Conservation (phyloP, 2,797 vertebrate species). For the Protonibea diacanthus region DNA sequence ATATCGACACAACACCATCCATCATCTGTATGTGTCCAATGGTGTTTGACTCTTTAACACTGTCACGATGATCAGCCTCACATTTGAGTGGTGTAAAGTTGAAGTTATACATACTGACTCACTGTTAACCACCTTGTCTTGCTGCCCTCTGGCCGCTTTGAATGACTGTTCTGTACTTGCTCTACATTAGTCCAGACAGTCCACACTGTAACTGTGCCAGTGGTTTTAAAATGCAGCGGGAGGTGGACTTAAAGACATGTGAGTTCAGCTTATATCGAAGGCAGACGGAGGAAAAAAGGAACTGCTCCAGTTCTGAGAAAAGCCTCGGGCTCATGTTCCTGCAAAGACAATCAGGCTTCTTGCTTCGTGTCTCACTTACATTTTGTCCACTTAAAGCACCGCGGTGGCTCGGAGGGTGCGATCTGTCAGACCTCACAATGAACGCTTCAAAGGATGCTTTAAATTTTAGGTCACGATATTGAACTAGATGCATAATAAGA, state of each 20-base stretch:
- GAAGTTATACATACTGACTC: rapidly evolving
- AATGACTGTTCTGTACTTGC: neutral
- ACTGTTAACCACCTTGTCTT: slow-evolving; percentile 6
- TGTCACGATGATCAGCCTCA: neutral
- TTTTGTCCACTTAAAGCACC: slow-evolving; percentile 42
- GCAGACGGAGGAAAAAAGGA: slow-evolving; percentile 23
- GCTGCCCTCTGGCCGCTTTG: neutral
- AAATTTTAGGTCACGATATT: slow-evolving; percentile 33
- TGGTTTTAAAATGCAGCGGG: slow-evolving; percentile 42
- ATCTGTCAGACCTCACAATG: slow-evolving; percentile 32
- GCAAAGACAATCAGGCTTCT: slow-evolving; percentile 59
- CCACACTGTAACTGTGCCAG: slow-evolving; percentile 25
- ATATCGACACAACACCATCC: too few relatives aligned
- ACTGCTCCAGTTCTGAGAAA: slow-evolving; percentile 59
- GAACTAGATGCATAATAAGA: slow-evolving; percentile 41
- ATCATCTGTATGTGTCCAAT: neutral
- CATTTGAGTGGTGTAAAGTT: neutral
- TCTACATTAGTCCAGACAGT: slow-evolving; percentile 29
- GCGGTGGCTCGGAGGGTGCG: slow-evolving; percentile 35
- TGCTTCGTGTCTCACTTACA: slow-evolving; percentile 42
- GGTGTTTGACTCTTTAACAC: neutral
- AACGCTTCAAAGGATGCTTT: slow-evolving; percentile 45
- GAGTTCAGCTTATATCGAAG: slow-evolving; percentile 40
- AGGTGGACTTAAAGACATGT: slow-evolving; percentile 28
- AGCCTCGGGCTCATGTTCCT: slow-evolving; percentile 65